phyloP scores from a whole-genome alignment of 1,140 invertebrate species.

The Lasioglossum albipes region DNA sequence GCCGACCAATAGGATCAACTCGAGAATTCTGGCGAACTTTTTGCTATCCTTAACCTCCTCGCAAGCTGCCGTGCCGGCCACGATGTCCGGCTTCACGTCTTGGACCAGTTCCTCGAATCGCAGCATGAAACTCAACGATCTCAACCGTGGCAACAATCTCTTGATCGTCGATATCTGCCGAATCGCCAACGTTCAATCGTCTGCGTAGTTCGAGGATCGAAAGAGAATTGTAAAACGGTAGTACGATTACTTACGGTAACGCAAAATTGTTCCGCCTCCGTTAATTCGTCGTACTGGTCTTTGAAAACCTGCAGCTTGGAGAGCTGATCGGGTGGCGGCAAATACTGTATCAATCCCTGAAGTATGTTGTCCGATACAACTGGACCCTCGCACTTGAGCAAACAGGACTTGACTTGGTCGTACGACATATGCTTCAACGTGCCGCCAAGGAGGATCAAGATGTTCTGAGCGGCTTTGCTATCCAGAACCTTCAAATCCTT shows the following conservation, averaged over 20 bases:
- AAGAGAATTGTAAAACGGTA: neutral
- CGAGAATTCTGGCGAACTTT: conserved; percentile 94
- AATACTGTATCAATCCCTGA: conserved; percentile 92
- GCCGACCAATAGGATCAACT: conserved; percentile 93
- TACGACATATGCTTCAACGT: conserved; percentile 94
- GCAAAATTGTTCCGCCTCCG: conserved; percentile 96
- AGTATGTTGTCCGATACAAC: conserved; percentile 90
- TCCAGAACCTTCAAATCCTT: conserved; percentile 96
- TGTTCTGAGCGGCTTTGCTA: conserved; percentile 95
- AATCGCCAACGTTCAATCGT: neutral
- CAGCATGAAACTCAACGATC: conserved; percentile 94
- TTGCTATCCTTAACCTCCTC: conserved; percentile 95
- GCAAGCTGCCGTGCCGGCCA: conserved; percentile 95
- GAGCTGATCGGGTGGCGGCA: conserved; percentile 94
- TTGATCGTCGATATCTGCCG: conserved; percentile 89
- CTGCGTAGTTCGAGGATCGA: neutral
- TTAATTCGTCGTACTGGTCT: conserved; percentile 89
- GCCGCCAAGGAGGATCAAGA: conserved; percentile 94
- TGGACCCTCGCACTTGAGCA: conserved; percentile 92
- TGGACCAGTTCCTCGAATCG: conserved; percentile 90
- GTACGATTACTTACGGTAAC: conserved; percentile 84
- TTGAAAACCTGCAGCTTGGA: conserved; percentile 90
- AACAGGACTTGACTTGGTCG: conserved; percentile 90
- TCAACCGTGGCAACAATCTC: conserved; percentile 90
- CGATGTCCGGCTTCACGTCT: conserved; percentile 97